phyloP scores from a whole-genome alignment of 2,888 invertebrate genomes.

The Masnerella sp. region DNA sequence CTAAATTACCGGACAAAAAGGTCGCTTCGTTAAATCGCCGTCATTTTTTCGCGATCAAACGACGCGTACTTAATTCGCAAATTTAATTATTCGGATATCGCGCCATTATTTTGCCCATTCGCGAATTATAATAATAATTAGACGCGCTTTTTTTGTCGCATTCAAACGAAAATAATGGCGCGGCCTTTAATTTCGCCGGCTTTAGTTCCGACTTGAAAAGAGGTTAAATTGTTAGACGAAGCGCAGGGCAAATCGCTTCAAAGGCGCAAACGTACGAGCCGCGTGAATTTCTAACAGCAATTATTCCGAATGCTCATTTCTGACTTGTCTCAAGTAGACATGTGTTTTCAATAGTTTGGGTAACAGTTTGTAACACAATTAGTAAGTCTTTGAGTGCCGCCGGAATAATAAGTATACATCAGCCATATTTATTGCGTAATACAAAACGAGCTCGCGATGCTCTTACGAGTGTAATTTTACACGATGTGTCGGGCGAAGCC shows the following conservation, averaged over 20 bases:
- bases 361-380: constrained; percentile 41
- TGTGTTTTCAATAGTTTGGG: constrained; percentile 51
- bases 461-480: neutral
- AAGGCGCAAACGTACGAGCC: constrained; percentile 21
- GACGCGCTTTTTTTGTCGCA: constrained; percentile 4
- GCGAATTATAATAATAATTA: constrained; percentile 17
- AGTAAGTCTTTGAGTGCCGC: constrained; percentile 21
- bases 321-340: constrained; percentile 46
- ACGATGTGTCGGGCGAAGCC: too few species aligned
- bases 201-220: constrained; percentile 28
- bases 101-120: constrained; percentile 8
- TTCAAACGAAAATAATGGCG: constrained; percentile 31
- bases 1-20: constrained; percentile 21
- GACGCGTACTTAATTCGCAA: too few species aligned
- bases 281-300: constrained; percentile 35
- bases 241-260: constrained; percentile 8
- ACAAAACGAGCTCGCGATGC: neutral
- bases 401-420: constrained; percentile 17
- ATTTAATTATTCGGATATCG: too few species aligned
- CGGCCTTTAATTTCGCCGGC: constrained; percentile 20
- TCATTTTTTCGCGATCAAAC: constrained; percentile 1
- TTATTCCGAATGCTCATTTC: constrained; percentile 46
- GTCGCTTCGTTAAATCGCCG: constrained; percentile 10
- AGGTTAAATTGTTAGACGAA: constrained; percentile 25
- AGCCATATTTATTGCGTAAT: constrained; percentile 17